Percentiles rank a stretch among this genome's conserved stretches.
Conservation (phyloP, 2,888 invertebrate species). For the Podabrus alpinus region DNA sequence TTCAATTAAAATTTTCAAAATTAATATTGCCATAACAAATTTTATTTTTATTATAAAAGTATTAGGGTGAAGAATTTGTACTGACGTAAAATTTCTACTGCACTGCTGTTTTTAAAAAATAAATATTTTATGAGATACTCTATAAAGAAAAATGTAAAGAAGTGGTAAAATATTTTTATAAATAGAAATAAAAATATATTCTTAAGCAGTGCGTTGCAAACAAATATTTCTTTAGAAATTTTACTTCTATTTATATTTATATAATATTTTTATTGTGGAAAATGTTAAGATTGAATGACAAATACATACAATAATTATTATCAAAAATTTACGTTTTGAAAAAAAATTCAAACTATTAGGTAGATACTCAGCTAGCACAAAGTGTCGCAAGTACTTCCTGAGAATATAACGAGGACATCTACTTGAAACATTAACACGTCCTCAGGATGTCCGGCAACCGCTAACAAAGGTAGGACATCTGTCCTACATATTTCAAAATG, state of each 20-base stretch:
- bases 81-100: background rate
- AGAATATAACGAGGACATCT: background rate
- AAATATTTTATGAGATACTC: background rate
- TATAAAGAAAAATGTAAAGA: background rate
- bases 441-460: background rate
- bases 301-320: background rate
- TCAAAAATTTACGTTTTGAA: background rate
- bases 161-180: background rate
- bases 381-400: background rate
- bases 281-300: background rate
- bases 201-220: background rate
- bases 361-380: background rate
- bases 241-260: background rate
- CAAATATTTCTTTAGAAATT: background rate
- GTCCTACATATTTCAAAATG: background rate
- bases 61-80: background rate
- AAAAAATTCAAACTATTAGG: background rate
- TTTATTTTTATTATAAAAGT: background rate
- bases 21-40: background rate
- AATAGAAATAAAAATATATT: background rate
- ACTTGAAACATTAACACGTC: background rate
- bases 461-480: background rate
- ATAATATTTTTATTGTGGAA: background rate
- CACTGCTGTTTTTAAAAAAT: background rate
- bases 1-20: background rate